These are phyloP conservation scores for Propsilocerus akamusi DNA, from an alignment of 1,140 invertebrate genomes.

Conservation along the genomic window DNA sequence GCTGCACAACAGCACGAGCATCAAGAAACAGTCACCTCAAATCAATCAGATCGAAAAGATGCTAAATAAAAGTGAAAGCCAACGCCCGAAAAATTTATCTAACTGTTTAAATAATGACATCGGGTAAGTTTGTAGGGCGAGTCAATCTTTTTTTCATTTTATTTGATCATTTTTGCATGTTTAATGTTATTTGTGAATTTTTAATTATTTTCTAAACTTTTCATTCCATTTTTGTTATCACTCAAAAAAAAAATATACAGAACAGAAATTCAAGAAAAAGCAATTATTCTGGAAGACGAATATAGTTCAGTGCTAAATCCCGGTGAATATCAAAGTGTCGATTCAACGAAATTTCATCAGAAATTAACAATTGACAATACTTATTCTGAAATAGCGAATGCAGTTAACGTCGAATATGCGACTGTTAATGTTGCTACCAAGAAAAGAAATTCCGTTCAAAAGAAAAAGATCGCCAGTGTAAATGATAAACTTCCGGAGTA, in stretches of 20 bases:
- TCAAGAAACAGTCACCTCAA: constrained; percentile 3
- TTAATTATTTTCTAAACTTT: not conserved
- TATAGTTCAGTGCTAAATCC: not conserved
- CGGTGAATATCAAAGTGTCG: not conserved
- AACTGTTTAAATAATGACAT: not conserved
- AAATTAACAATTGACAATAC: not conserved
- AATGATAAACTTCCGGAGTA: not conserved
- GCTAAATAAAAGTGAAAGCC: not conserved
- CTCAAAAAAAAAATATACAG: not conserved
- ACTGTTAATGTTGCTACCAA: not conserved
- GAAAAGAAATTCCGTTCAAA: not conserved
- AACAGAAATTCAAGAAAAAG: not conserved
- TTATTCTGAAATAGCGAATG: not conserved
- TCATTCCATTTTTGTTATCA: not conserved
- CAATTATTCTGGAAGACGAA: not conserved
- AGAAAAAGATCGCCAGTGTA: not conserved
- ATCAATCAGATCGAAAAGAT: constrained; percentile 4
- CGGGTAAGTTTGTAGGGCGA: too few relatives aligned
- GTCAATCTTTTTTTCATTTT: not conserved
- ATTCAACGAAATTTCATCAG: not conserved
- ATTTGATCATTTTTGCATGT: not conserved
- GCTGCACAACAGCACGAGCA: not conserved
- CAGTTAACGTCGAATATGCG: not conserved
- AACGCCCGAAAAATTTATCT: constrained; percentile 2
- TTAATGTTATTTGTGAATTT: not conserved